A percentile compares a stretch with the other conserved stretches of the same genome.
These are phyloP conservation scores for Abrostola triplasia DNA, from an alignment of 2,888 invertebrate genomes.

Conservation along the genomic window DNA sequence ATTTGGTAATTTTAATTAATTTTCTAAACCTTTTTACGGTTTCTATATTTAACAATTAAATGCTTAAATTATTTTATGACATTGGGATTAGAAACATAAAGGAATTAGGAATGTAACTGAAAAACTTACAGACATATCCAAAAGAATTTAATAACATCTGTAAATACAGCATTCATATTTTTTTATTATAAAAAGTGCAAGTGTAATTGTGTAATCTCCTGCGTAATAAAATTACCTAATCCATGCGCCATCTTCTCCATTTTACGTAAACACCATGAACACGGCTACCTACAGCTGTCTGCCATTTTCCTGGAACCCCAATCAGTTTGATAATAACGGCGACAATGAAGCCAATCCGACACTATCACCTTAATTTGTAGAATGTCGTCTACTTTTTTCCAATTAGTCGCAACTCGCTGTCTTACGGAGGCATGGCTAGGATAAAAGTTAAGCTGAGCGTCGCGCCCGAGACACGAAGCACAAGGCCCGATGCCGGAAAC, in stretches of 20 bases:
- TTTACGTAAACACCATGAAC: constrained; percentile 8
- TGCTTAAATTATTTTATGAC: no score
- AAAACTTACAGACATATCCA: no score
- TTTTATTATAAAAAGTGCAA: not conserved
- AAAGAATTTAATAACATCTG: no score
- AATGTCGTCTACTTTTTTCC: constrained; percentile 63
- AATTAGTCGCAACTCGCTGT: constrained; percentile 66
- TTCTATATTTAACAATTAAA: not conserved
- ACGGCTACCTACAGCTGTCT: not conserved
- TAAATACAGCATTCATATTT: no score
- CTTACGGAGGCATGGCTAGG: constrained; percentile 56
- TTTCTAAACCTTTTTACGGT: not conserved
- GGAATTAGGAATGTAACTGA: no score
- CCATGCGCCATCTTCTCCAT: not conserved
- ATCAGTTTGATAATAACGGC: constrained; percentile 16
- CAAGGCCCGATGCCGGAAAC: constrained; percentile 69
- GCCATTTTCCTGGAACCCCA: not conserved
- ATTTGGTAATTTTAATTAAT: constrained; percentile 33
- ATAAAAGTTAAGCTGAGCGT: constrained; percentile 72
- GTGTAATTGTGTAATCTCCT: not conserved
- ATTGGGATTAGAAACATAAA: no score
- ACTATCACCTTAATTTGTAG: constrained; percentile 49
- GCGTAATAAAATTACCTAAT: constrained; percentile 8
- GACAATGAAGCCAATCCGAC: constrained; percentile 38
- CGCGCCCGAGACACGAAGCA: constrained; percentile 44